Percentiles rank a stretch among this genome's conserved stretches.
phyloP scores from a whole-genome alignment of 2,797 vertebrate genomes.

The Anisognathus igniventris region DNA sequence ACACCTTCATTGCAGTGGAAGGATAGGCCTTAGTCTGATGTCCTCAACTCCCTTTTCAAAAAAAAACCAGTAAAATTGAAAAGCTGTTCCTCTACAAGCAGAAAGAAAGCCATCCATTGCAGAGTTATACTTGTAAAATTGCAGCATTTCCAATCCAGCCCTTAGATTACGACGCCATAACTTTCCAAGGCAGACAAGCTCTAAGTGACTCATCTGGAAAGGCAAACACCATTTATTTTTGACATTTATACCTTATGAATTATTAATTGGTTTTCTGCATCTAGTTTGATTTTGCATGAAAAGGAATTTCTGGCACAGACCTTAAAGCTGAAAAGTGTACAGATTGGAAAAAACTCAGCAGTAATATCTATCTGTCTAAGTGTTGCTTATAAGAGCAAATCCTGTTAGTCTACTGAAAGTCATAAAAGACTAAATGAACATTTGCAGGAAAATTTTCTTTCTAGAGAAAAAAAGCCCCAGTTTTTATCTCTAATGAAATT shows the following conservation, averaged over 20 bases:
- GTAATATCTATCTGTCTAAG: neutral
- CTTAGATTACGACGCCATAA: neutral
- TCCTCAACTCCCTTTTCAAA: neutral
- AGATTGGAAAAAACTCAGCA: neutral
- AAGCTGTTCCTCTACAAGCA: neutral
- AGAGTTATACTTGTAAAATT: neutral
- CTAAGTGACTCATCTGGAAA: conserved; percentile 4
- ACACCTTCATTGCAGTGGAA: neutral
- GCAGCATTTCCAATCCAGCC: neutral
- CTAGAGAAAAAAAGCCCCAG: accelerated
- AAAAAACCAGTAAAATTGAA: neutral
- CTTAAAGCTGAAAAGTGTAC: neutral
- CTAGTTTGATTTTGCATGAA: conserved; percentile 9
- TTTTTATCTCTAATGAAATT: neutral
- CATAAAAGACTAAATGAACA: neutral
- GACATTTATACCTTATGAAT: conserved; percentile 28
- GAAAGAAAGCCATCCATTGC: neutral
- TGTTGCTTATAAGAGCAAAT: neutral
- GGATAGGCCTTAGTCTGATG: neutral
- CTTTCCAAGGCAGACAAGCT: neutral
- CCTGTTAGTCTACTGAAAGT: neutral
- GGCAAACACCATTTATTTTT: conserved; percentile 3
- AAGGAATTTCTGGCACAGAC: neutral
- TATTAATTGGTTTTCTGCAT: neutral
- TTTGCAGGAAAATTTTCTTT: neutral